phyloP scores from a whole-genome alignment of 2,888 invertebrate genomes.

The Diloba caeruleocephala region DNA sequence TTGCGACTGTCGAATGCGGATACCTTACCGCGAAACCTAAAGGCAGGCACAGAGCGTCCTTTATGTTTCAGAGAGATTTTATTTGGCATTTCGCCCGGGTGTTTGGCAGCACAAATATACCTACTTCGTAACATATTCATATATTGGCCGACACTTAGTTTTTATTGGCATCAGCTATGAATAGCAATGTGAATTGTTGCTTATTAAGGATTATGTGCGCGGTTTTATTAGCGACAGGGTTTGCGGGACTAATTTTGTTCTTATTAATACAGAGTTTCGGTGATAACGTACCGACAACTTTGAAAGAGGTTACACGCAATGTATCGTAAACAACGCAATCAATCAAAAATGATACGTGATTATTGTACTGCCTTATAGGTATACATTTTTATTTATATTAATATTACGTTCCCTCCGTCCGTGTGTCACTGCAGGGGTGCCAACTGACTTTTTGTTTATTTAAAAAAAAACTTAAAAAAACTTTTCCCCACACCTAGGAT shows the following conservation, averaged over 20 bases:
- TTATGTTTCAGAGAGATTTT: conserved; percentile 38
- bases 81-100: conserved; percentile 50
- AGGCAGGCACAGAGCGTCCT: conserved; percentile 1
- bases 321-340: no score
- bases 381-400: no score
- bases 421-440: no score
- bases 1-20: conserved; percentile 17
- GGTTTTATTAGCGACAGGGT: conserved; percentile 3
- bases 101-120: conserved; percentile 40
- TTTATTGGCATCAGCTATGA: conserved; percentile 50
- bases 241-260: no score
- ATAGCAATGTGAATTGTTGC: conserved; percentile 37
- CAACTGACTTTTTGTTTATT: no score
- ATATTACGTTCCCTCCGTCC: no score
- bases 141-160: conserved; percentile 47
- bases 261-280: neutral
- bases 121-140: conserved; percentile 46
- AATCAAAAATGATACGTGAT: no score
- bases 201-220: conserved; percentile 22
- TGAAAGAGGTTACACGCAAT: no score
- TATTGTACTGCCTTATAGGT: no score
- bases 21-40: conserved; percentile 13
- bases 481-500: no score
- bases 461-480: no score
- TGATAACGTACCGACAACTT: no score